phyloP scores from a whole-genome alignment of 2,113 vertebrate species.

The Coptodon bakossiorum region DNA sequence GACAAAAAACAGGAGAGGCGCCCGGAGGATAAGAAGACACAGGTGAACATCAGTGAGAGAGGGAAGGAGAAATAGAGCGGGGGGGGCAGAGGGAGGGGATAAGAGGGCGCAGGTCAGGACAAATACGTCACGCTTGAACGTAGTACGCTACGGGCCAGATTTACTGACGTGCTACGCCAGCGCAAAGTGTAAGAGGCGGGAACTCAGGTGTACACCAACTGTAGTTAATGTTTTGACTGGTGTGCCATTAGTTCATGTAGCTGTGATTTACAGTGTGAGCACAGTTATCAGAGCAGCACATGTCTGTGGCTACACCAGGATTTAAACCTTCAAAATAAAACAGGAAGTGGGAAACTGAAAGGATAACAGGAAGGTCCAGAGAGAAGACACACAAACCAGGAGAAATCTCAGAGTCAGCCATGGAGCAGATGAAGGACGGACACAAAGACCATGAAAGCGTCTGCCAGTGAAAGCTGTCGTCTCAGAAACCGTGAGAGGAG shows the following conservation, averaged over 20 bases:
- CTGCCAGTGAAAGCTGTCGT: background rate
- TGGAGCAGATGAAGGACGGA: background rate
- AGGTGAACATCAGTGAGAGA: background rate
- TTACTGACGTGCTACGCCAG: fast-evolving
- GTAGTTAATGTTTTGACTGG: background rate
- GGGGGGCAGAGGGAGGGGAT: background rate
- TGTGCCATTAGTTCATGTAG: background rate
- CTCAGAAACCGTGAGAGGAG: background rate
- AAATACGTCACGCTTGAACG: background rate
- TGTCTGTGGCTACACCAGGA: background rate
- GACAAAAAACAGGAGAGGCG: background rate
- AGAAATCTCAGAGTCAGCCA: background rate
- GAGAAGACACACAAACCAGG: fast-evolving
- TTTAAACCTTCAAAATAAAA: background rate
- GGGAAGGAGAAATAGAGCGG: background rate
- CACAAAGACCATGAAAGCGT: background rate
- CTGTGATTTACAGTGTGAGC: background rate
- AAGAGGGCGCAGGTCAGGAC: background rate
- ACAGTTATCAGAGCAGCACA: background rate
- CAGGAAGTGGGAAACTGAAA: background rate
- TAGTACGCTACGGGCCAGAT: fast-evolving
- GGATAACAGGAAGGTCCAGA: background rate
- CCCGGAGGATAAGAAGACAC: background rate
- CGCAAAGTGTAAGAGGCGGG: background rate
- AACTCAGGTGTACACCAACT: fast-evolving